Percentiles rank a stretch among this genome's conserved stretches.
These are phyloP conservation scores for Tolmerus cingulatus DNA, from an alignment of 2,888 invertebrate genomes.

Conservation along the genomic window DNA sequence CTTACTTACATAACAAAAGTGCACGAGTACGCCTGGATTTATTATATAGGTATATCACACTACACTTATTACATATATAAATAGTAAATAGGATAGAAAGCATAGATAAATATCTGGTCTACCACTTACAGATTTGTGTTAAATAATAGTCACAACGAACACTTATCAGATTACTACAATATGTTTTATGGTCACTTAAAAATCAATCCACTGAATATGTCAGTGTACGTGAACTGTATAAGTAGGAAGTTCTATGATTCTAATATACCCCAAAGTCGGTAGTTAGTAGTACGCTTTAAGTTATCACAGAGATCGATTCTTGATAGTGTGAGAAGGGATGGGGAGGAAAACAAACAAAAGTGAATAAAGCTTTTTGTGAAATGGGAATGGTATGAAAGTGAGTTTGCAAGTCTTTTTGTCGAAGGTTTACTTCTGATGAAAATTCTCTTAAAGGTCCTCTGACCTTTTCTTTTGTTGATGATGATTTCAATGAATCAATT, in stretches of 20 bases:
- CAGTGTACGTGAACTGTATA: not conserved
- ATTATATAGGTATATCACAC: conserved; percentile 18
- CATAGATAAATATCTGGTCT: conserved; percentile 20
- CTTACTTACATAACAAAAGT: conserved; percentile 29
- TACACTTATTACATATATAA: conserved; percentile 10
- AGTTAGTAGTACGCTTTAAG: not conserved
- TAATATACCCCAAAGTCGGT: not conserved
- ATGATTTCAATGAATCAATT: not conserved
- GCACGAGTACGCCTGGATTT: not conserved
- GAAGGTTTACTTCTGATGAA: not conserved
- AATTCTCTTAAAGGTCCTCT: not conserved
- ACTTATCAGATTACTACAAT: conserved; percentile 26
- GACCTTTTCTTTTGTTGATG: not conserved
- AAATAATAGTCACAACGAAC: conserved; percentile 25
- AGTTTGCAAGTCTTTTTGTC: not conserved
- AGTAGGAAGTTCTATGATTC: conserved; percentile 14
- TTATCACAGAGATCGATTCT: conserved; percentile 35
- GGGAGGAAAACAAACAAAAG: not conserved
- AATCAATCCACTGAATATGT: conserved; percentile 20
- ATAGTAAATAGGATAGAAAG: conserved; percentile 36
- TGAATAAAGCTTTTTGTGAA: not conserved
- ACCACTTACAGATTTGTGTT: conserved; percentile 4
- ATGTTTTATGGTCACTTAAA: not conserved
- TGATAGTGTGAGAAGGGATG: not conserved
- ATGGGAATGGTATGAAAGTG: not conserved